Base-by-base conservation (phyloP, 2,888 invertebrate species). In the Eupeodes luniger region DNA sequence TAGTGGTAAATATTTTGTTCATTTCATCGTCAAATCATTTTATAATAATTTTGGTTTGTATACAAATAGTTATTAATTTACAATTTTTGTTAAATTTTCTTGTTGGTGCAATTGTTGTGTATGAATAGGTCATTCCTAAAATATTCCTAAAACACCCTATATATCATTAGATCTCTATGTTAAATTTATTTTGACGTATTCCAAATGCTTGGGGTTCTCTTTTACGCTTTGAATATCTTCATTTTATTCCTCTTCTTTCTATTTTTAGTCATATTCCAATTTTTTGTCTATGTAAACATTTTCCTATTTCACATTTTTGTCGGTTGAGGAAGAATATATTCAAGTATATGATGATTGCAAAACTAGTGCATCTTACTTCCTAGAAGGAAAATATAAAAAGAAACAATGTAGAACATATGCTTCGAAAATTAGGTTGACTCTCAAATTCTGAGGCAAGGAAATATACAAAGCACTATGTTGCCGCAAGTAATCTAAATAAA, bases 351-450 rank as follows among this genome's bases (percentile, higher is more conserved):
- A 27, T 9, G 27, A 51, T 70, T 14, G 27, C 44, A 51, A 66
- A 79, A 74, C 72, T 51, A 53, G 67, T 67, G 34, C 74, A 74
- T 47, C 36, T 74, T 19, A 53, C 72, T 83, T 83, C 83, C 78
- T 83, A 53, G 66, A 53, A 64, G 36, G 11, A 34, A 12, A 49
- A 61, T 12, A n/a, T 12, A 57, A 61, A 49, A 47, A 19, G 61
- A 49, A 70, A 44, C 59, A 2, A 34, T 27, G 27, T 27, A 57
- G 19, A 70, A 44, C 34, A 66, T 51, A 74, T 36, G 66, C 67
- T 61, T 40, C 36, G 11, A 47, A 74, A 83, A 79, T 79, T 74
- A 74, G 79, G 79, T 83, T 79, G 72, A 36, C 47, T 59, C 5
- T 44, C 6, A 70, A 40, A 27, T 27, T 70, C 57, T 57, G 14